phyloP scores from a whole-genome alignment of 2,797 vertebrate genomes.

The Cyclura pinguis region DNA sequence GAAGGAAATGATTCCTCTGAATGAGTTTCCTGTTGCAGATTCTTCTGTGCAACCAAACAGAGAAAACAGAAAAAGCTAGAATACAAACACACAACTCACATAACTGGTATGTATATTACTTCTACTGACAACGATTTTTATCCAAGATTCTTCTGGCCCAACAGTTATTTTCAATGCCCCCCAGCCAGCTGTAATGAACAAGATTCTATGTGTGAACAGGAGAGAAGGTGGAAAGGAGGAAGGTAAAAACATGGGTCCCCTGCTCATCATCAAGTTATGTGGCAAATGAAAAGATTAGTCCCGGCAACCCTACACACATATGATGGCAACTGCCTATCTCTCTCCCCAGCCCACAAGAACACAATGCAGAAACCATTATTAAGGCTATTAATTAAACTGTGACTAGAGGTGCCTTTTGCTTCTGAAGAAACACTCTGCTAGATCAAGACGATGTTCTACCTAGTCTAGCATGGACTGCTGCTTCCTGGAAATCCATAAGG shows the following conservation, averaged over 20 bases:
- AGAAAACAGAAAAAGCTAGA: constrained; percentile 12
- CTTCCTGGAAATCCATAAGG: not conserved
- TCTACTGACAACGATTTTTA: not conserved
- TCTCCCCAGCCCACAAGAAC: no score
- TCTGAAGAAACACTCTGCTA: not conserved
- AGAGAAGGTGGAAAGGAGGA: not conserved
- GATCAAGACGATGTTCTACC: not conserved
- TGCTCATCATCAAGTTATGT: no score
- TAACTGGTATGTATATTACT: not conserved
- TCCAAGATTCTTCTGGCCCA: not conserved
- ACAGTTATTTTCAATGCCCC: not conserved
- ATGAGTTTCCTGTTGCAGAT: constrained; percentile 17
- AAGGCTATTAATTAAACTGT: not conserved
- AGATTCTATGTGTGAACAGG: not conserved
- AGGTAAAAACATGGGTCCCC: not conserved
- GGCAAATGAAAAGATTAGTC: no score
- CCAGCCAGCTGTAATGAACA: not conserved
- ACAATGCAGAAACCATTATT: not conserved
- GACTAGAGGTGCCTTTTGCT: not conserved
- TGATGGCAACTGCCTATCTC: not conserved
- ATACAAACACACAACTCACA: not conserved
- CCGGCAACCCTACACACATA: not conserved
- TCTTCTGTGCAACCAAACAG: not conserved
- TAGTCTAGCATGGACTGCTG: not conserved
- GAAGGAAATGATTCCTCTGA: not conserved